A percentile compares a stretch with the other conserved stretches of the same genome.
Conservation (phyloP, 2,888 invertebrate species). For the Saturnia japonica region DNA sequence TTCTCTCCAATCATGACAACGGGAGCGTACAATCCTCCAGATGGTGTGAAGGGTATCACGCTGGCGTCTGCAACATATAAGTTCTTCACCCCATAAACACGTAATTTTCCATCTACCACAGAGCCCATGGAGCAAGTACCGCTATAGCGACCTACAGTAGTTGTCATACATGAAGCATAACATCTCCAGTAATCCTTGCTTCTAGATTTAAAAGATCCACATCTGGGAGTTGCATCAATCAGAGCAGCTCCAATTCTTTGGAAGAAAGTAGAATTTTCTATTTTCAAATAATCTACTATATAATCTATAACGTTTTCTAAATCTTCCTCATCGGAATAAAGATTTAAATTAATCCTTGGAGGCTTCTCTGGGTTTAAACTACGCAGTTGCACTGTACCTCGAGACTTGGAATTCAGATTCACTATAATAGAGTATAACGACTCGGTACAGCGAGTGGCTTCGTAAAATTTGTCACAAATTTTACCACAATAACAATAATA, state of each 20-base stretch:
- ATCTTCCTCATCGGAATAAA: conserved; percentile 39
- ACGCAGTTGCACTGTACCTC: conserved; percentile 40
- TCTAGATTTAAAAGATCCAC: conserved; percentile 24
- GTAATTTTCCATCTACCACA: conserved; percentile 84
- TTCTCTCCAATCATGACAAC: conserved; percentile 44
- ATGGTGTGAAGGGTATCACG: conserved; percentile 76
- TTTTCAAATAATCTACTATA: conserved; percentile 37
- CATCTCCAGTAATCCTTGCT: conserved; percentile 42
- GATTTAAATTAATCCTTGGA: conserved; percentile 37
- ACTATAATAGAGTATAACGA: conserved; percentile 31
- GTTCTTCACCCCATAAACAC: conserved; percentile 35
- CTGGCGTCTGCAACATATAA: conserved; percentile 48
- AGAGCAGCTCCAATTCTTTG: conserved; percentile 36
- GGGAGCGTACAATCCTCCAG: conserved; percentile 81
- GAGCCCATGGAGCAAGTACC: conserved; percentile 89
- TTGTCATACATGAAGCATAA: conserved; percentile 57
- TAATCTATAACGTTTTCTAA: conserved; percentile 39
- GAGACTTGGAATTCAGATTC: conserved; percentile 38
- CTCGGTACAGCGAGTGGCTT: conserved; percentile 27
- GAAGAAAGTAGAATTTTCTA: conserved; percentile 44
- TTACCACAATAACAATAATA: conserved; percentile 24
- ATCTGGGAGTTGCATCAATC: conserved; percentile 29
- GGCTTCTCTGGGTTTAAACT: conserved; percentile 39
- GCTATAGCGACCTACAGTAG: conserved; percentile 85
- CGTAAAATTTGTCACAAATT: conserved; percentile 31